phyloP scores from a whole-genome alignment of 2,797 vertebrate species.

The Sebastes baramenuke region DNA sequence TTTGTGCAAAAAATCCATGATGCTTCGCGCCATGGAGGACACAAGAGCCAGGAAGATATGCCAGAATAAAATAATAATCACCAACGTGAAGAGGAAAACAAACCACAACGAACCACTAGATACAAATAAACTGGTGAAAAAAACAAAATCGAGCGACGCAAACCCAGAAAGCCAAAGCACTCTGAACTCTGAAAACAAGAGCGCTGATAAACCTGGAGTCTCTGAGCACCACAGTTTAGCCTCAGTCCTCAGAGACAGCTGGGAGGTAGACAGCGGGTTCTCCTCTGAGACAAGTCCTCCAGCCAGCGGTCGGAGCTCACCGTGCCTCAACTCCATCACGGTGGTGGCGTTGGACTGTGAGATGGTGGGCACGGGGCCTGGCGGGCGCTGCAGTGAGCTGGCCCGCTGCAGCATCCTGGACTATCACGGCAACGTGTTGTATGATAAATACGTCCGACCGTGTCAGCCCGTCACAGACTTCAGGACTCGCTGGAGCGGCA shows the following conservation, averaged over 20 bases:
- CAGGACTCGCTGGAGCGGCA: conserved; percentile 93
- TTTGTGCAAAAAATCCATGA: conserved; percentile 43
- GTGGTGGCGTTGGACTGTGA: conserved; percentile 94
- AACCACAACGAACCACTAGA: neutral
- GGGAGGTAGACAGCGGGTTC: conserved; percentile 83
- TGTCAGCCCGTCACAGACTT: conserved; percentile 87
- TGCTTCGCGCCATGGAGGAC: conserved; percentile 20
- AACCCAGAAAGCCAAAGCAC: neutral
- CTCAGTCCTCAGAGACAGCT: conserved; percentile 37
- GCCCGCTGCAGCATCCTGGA: conserved; percentile 92
- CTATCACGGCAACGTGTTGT: conserved; percentile 88
- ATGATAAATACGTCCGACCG: conserved; percentile 90
- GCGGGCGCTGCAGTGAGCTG: conserved; percentile 86
- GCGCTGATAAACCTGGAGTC: neutral
- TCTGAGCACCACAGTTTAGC: neutral
- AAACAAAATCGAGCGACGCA: fast-evolving
- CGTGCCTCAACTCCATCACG: conserved; percentile 50
- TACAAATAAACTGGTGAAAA: conserved; percentile 21
- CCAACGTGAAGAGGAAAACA: conserved; percentile 44
- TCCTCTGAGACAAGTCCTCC: conserved; percentile 75
- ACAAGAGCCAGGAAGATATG: conserved; percentile 28
- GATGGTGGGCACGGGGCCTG: conserved; percentile 95
- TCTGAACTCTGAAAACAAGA: neutral
- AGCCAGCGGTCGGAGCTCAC: conserved; percentile 72
- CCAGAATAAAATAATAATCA: neutral